Evolutionary conservation across 1,140 invertebrate species (phyloP).

Genomic region (Brachionus asplanchnoidis): DNA sequence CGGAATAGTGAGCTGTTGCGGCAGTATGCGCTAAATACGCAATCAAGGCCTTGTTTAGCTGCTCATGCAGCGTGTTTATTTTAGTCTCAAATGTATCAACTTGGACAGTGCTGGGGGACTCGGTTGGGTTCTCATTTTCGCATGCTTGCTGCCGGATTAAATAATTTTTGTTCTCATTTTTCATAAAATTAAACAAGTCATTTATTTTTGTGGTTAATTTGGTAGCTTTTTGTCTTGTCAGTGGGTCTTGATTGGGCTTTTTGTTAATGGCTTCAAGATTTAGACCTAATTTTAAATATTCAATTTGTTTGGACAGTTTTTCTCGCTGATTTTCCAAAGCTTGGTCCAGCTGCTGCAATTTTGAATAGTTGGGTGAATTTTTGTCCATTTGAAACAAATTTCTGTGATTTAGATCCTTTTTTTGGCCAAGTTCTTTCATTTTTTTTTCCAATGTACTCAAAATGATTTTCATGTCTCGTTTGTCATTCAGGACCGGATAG

Average conservation of each 20-base stretch:
- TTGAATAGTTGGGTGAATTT: not conserved
- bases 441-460: conserved; percentile 31
- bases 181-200: conserved; percentile 25
- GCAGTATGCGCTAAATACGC: conserved; percentile 34
- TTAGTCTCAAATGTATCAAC: not conserved
- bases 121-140: not conserved
- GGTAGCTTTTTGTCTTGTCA: conserved; percentile 8
- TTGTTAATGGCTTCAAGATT: not conserved
- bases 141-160: not conserved
- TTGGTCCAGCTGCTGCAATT: conserved; percentile 13
- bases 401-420: not conserved
- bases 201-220: not conserved
- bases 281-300: not conserved
- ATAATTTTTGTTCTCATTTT: conserved; percentile 32
- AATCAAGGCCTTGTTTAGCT: conserved; percentile 21
- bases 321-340: not conserved
- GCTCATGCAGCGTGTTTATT: not conserved
- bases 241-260: not conserved
- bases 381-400: not conserved
- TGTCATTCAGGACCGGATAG: conserved; percentile 36
- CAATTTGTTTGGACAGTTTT: conserved; percentile 14
- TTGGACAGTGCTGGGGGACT: not conserved
- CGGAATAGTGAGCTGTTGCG: conserved; percentile 19
- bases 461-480: conserved; percentile 32
- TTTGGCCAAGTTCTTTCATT: not conserved